Percentiles rank a stretch among this genome's conserved stretches.
phyloP scores from a whole-genome alignment of 2,888 invertebrate species.

The Cinara cedri region DNA sequence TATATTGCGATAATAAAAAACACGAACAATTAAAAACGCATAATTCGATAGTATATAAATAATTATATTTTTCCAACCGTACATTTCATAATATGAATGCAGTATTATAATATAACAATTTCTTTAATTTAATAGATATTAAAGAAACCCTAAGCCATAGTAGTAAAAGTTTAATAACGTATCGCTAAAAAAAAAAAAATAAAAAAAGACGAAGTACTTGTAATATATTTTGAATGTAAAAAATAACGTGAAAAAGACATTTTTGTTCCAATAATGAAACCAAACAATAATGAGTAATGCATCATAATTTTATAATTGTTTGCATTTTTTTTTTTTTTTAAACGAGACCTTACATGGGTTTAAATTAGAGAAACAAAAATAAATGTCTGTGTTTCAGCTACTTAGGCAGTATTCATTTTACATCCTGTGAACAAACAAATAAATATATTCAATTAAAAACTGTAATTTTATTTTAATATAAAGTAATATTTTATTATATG shows the following conservation, averaged over 20 bases:
- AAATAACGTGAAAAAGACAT: conserved; percentile 53
- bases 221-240: conserved; percentile 54
- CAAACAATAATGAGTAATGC: conserved; percentile 24
- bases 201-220: conserved; percentile 46
- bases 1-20: conserved; percentile 28
- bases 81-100: conserved; percentile 36
- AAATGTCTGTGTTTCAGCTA: conserved; percentile 41
- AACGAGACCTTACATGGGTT: conserved; percentile 24
- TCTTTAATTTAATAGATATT: conserved; percentile 53
- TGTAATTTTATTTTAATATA: background rate
- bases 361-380: conserved; percentile 42
- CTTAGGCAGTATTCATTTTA: conserved; percentile 45
- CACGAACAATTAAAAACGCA: conserved; percentile 50
- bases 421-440: conserved; percentile 46
- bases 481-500: background rate
- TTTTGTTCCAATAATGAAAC: conserved; percentile 53
- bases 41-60: conserved; percentile 55
- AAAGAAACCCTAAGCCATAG: conserved; percentile 57
- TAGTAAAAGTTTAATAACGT: conserved; percentile 53
- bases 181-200: conserved; percentile 48
- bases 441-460: background rate
- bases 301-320: conserved; percentile 33
- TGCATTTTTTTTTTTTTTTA: conserved; percentile 22
- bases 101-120: conserved; percentile 55
- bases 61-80: conserved; percentile 55